A percentile compares a stretch with the other conserved stretches of the same genome.
These are phyloP conservation scores for Spicauda simplicius DNA, from an alignment of 2,888 invertebrate species.

Conservation along the genomic window DNA sequence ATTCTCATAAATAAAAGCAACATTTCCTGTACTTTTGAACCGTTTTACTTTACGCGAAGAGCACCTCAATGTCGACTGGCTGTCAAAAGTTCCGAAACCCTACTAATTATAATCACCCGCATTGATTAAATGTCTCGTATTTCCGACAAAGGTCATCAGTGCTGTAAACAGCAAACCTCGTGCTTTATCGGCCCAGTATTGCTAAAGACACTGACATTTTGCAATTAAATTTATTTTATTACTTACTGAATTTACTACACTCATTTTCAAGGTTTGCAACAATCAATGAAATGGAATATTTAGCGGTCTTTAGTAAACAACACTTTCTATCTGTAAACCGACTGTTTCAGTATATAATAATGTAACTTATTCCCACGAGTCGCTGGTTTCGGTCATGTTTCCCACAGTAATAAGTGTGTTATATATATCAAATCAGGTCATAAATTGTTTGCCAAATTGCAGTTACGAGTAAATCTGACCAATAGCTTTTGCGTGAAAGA, in stretches of 20 bases:
- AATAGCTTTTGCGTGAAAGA: too few species aligned
- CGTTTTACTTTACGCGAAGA: not conserved
- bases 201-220: not conserved
- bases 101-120: not conserved
- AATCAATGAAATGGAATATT: not conserved
- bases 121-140: constrained; percentile 9
- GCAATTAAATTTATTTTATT: not conserved
- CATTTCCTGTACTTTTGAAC: not conserved
- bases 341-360: not conserved
- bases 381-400: too few species aligned
- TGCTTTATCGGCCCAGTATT: constrained; percentile 2
- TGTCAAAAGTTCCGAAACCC: constrained; percentile 13
- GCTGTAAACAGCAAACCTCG: not conserved
- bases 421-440: too few species aligned
- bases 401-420: too few species aligned
- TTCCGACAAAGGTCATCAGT: constrained; percentile 11
- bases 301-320: not conserved
- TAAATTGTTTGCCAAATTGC: too few species aligned
- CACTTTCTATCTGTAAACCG: not conserved
- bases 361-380: too few species aligned
- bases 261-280: not conserved
- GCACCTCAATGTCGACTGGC: constrained; percentile 3
- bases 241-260: not conserved
- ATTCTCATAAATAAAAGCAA: not conserved
- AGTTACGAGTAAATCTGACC: too few species aligned